These are phyloP conservation scores for Arion vulgaris DNA, from an alignment of 1,140 invertebrate genomes.

Conservation along the genomic window DNA sequence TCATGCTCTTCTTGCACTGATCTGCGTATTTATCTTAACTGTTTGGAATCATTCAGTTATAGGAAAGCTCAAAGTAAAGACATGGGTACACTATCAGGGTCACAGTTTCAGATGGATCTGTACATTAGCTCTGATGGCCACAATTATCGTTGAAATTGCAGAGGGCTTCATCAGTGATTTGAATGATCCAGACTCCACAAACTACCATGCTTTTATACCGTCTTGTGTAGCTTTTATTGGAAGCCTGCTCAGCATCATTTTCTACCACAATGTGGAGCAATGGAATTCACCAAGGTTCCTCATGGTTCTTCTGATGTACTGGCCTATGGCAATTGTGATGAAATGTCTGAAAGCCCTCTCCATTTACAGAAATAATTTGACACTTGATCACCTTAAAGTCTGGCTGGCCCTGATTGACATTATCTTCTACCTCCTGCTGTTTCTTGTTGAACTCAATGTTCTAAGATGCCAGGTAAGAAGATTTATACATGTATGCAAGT, in stretches of 20 bases:
- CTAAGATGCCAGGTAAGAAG: conserved; percentile 62
- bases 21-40: conserved; percentile 64
- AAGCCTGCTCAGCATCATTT: conserved; percentile 57
- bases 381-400: conserved; percentile 57
- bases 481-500: neutral
- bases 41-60: conserved; percentile 65
- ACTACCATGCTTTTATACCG: conserved; percentile 65
- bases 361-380: conserved; percentile 56
- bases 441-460: conserved; percentile 60
- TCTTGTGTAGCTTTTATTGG: conserved; percentile 57
- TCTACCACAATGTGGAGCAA: conserved; percentile 70
- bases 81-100: conserved; percentile 65
- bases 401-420: conserved; percentile 63
- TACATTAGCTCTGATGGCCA: conserved; percentile 54
- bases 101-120: conserved; percentile 64
- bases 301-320: conserved; percentile 62
- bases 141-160: conserved; percentile 60
- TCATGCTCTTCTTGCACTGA: conserved; percentile 61
- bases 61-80: conserved; percentile 64
- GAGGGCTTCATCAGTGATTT: conserved; percentile 65
- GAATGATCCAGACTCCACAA: conserved; percentile 59
- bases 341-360: conserved; percentile 63
- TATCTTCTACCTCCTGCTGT: conserved; percentile 54
- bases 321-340: conserved; percentile 54
- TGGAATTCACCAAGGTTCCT: conserved; percentile 70